These are phyloP conservation scores for Falco novaeseelandiae DNA, from an alignment of 2,797 vertebrate species.

Conservation along the genomic window DNA sequence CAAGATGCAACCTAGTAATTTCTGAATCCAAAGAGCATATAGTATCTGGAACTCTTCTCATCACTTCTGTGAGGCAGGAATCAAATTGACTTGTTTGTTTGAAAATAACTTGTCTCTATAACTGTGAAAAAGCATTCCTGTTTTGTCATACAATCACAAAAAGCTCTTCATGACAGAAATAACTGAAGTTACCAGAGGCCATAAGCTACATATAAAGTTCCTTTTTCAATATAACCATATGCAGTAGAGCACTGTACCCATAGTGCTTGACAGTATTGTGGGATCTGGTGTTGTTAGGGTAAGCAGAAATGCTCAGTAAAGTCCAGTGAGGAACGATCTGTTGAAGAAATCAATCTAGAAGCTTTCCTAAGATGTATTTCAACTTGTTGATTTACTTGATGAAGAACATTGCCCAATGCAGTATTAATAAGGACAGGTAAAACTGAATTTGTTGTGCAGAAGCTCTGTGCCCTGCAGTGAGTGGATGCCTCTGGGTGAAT, in stretches of 20 bases:
- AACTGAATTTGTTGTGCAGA: background rate
- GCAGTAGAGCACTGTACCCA: background rate
- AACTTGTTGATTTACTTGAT: background rate
- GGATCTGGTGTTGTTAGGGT: background rate
- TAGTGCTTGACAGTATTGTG: background rate
- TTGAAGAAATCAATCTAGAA: background rate
- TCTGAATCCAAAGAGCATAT: background rate
- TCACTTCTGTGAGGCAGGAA: background rate
- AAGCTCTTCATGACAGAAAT: background rate
- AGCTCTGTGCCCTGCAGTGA: background rate
- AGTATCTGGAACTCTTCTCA: background rate
- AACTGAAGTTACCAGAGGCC: background rate
- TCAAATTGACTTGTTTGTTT: background rate
- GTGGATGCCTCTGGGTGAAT: rapidly evolving
- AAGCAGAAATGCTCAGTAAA: background rate
- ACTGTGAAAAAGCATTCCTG: background rate
- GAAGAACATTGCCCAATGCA: background rate
- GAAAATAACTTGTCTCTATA: background rate
- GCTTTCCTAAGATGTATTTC: background rate
- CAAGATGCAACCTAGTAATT: background rate
- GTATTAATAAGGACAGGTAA: background rate
- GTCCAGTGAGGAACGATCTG: background rate
- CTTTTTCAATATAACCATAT: background rate
- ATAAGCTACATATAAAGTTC: background rate
- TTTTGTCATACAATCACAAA: background rate